A percentile compares a stretch with the other conserved stretches of the same genome.
Evolutionary conservation across 2,113 vertebrate genomes (phyloP).

Genomic region (Neoarius graeffei): DNA sequence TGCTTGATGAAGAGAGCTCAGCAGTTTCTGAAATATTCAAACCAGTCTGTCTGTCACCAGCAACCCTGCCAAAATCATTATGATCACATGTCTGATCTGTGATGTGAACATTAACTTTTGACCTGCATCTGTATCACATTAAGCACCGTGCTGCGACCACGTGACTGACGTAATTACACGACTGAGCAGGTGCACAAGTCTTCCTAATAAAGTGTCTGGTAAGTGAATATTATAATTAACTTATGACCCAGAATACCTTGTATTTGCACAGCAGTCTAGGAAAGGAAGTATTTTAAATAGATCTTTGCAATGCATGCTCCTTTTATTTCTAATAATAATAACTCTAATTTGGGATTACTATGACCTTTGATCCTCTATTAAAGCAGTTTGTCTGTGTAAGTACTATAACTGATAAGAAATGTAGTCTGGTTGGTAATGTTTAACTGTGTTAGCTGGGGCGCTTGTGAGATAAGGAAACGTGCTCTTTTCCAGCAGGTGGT

Average conservation of each 20-base stretch:
- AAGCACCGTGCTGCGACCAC: not conserved
- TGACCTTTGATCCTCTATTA: not conserved
- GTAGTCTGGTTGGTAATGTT: not conserved
- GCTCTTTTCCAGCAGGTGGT: slow-evolving; percentile 24
- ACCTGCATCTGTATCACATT: no score
- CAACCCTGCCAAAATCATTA: no score
- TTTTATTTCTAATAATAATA: not conserved
- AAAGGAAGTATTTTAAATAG: not conserved
- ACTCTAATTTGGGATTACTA: not conserved
- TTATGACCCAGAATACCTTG: not conserved
- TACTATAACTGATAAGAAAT: not conserved
- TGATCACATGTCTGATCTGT: no score
- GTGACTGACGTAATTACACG: not conserved
- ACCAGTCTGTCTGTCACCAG: no score
- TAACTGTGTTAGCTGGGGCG: slow-evolving; percentile 2
- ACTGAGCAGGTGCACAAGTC: not conserved
- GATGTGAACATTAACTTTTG: no score
- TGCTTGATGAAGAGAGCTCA: no score
- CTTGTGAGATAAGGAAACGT: slow-evolving; percentile 26
- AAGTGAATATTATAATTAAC: not conserved
- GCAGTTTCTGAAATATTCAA: no score
- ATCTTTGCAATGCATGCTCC: not conserved
- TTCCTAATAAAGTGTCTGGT: not conserved
- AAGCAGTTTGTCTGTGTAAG: not conserved
- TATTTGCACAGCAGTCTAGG: no score